Conservation (phyloP, 2,113 vertebrate genomes). For the Camelus bactrianus region DNA sequence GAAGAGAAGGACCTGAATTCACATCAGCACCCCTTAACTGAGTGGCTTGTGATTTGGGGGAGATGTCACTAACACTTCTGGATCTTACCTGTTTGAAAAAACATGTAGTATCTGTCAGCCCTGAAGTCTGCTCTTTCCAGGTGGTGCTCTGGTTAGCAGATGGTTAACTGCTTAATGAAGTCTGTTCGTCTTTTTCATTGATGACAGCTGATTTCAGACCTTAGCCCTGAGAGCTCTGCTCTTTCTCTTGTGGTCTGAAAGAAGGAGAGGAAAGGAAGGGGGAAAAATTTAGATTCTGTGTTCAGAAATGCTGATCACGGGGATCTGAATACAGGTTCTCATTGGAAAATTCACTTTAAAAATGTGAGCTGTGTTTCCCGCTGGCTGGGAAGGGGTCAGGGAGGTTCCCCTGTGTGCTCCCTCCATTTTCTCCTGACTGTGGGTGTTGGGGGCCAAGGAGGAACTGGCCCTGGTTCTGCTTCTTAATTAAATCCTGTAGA, state of each 20-base stretch:
- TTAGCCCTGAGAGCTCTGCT: background rate
- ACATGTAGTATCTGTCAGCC: background rate
- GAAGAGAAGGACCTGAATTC: background rate
- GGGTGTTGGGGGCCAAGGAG: background rate
- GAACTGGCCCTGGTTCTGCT: background rate
- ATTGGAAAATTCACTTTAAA: background rate
- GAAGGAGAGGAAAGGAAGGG: background rate
- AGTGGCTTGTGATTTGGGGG: background rate
- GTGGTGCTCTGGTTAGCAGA: slow-evolving; percentile 42
- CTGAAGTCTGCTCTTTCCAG: background rate
- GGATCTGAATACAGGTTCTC: background rate
- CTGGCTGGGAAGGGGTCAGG: too few species aligned
- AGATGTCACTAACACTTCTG: too few species aligned
- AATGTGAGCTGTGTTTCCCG: background rate
- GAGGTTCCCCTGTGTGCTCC: background rate
- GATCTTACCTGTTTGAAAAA: background rate
- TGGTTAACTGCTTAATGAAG: slow-evolving; percentile 49
- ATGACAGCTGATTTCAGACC: background rate
- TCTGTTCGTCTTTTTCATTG: background rate
- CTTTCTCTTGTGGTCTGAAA: background rate
- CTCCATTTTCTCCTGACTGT: background rate
- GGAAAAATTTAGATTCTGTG: background rate
- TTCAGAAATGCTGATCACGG: background rate
- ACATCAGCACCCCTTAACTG: background rate
- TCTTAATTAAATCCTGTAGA: background rate